These are phyloP conservation scores for Solenodon paradoxus DNA, from an alignment of 2,113 vertebrate species.

Conservation along the genomic window DNA sequence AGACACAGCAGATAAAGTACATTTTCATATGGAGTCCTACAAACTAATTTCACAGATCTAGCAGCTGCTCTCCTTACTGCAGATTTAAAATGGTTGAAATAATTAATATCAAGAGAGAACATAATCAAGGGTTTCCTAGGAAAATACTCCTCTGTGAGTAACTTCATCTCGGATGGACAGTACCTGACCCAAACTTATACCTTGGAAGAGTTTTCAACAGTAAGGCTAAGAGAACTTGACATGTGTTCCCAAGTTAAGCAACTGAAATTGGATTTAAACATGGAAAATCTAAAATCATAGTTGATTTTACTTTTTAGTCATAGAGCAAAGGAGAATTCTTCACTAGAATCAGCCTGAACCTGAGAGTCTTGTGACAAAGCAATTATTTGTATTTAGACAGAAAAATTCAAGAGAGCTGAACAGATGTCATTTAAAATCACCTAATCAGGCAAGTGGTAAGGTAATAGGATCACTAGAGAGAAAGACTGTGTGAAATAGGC, in stretches of 20 bases:
- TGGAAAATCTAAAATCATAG: neutral
- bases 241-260: neutral
- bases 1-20: neutral
- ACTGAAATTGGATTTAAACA: neutral
- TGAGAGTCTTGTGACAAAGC: neutral
- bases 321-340: neutral
- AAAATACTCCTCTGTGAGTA: neutral
- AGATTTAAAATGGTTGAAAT: neutral
- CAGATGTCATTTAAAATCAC: neutral
- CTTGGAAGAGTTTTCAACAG: neutral
- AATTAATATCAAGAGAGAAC: neutral
- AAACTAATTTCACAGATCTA: neutral
- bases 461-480: neutral
- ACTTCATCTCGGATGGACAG: neutral
- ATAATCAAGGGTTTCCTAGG: neutral
- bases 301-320: neutral
- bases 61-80: neutral
- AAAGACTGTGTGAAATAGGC: too few species aligned
- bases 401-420: neutral
- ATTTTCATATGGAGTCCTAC: neutral
- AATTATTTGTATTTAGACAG: neutral
- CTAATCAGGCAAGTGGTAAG: fast-evolving
- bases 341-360: neutral
- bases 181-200: neutral
- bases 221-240: neutral